Conservation (phyloP, 2,888 invertebrate species). For the Strigamia crassipes region DNA sequence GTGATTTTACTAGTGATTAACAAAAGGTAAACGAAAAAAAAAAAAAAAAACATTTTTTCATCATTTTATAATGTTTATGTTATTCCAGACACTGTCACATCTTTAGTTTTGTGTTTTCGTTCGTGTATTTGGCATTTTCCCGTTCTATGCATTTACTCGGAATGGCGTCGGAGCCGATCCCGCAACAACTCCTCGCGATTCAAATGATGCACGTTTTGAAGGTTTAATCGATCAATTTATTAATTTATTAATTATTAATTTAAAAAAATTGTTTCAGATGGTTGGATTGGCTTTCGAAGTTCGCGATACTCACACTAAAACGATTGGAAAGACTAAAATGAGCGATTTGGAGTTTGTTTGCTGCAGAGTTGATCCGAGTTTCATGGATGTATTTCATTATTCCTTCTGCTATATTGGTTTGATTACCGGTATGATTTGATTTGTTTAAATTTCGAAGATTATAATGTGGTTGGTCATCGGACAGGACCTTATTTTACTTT, state of each 20-base stretch:
- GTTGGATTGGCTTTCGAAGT: constrained; percentile 91
- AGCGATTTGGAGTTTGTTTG: constrained; percentile 60
- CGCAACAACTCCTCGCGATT: constrained; percentile 87
- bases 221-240: constrained; percentile 62
- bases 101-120: constrained; percentile 3
- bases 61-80: too few relatives aligned
- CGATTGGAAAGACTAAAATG: constrained; percentile 61
- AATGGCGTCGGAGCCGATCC: constrained; percentile 72
- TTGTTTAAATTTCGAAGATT: constrained; percentile 45
- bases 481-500: constrained; percentile 93
- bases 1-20: constrained; percentile 45
- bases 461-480: constrained; percentile 56
- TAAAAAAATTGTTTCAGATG: constrained; percentile 60
- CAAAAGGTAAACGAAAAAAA: constrained; percentile 37
- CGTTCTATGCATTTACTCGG: constrained; percentile 79
- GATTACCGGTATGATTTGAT: constrained; percentile 73
- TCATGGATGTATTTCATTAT: constrained; percentile 80
- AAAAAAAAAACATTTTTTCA: too few relatives aligned
- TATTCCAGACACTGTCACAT: neutral
- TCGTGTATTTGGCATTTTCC: constrained; percentile 57
- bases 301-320: constrained; percentile 65
- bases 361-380: constrained; percentile 65
- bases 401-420: constrained; percentile 88
- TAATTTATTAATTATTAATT: constrained; percentile 23
- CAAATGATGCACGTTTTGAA: constrained; percentile 91